Conservation (phyloP, 2,113 vertebrate species). For the Mellivora capensis region DNA sequence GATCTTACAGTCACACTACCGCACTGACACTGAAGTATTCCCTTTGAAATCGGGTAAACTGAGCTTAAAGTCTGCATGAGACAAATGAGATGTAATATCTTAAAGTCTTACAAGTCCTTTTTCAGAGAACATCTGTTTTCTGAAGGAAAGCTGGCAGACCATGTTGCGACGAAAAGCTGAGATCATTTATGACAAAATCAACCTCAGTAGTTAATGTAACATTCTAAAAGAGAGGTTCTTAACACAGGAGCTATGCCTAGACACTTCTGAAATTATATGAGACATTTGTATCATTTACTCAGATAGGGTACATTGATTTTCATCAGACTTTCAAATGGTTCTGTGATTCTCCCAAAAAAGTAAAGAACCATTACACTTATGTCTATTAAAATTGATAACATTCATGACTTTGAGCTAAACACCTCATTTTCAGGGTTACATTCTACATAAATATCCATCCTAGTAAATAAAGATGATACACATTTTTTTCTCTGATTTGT, state of each 20-base stretch:
- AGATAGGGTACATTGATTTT: background rate
- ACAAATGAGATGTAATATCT: constrained; percentile 6
- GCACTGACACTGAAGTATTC: background rate
- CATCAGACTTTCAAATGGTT: background rate
- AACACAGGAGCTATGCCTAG: background rate
- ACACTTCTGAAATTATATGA: background rate
- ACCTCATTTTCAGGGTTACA: background rate
- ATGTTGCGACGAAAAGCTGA: background rate
- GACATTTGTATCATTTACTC: background rate
- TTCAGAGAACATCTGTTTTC: constrained; percentile 10
- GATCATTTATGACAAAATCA: constrained; percentile 6
- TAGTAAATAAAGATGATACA: background rate
- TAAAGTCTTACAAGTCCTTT: background rate
- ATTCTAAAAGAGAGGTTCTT: background rate
- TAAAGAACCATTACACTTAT: background rate
- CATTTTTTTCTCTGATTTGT: background rate
- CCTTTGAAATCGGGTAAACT: constrained; percentile 21
- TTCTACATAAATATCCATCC: background rate
- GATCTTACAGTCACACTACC: background rate
- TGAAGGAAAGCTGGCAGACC: background rate
- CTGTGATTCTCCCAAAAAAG: background rate
- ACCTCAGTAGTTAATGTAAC: background rate
- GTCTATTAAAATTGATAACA: background rate
- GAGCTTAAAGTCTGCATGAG: background rate
- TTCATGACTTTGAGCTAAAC: background rate